Evolutionary conservation across 2,113 vertebrate species (phyloP).

Genomic region (Chascanopsetta lugubris): DNA sequence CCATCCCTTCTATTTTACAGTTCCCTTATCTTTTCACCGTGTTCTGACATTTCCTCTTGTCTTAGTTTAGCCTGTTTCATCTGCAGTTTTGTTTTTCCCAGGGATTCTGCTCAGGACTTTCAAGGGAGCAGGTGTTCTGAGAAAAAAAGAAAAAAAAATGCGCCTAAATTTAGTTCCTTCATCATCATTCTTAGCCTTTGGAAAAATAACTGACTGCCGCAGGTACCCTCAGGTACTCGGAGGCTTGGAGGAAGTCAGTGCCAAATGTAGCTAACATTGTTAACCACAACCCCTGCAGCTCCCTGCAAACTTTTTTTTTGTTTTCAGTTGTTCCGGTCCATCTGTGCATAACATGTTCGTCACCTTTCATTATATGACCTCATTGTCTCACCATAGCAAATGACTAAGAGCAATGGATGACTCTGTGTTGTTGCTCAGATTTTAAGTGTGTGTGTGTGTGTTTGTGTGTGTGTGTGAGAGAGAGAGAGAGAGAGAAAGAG

Average conservation of each 20-base stretch:
- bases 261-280: background rate
- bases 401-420: too few species aligned
- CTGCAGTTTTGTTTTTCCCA: background rate
- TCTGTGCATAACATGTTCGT: too few species aligned
- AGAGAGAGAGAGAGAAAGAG: too few species aligned
- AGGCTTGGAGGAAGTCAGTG: background rate
- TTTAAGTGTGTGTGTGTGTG: too few species aligned
- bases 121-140: background rate
- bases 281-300: background rate
- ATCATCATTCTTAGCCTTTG: background rate
- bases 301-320: background rate
- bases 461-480: too few species aligned
- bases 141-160: background rate
- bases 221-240: background rate
- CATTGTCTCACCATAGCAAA: too few species aligned
- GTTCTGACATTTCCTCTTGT: background rate
- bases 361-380: too few species aligned
- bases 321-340: background rate
- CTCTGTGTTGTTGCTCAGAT: too few species aligned
- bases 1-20: background rate
- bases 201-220: background rate
- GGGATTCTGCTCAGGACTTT: background rate
- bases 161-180: background rate
- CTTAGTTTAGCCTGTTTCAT: background rate
- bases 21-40: background rate